phyloP scores from a whole-genome alignment of 2,113 vertebrate genomes.

The Eidolon helvum region DNA sequence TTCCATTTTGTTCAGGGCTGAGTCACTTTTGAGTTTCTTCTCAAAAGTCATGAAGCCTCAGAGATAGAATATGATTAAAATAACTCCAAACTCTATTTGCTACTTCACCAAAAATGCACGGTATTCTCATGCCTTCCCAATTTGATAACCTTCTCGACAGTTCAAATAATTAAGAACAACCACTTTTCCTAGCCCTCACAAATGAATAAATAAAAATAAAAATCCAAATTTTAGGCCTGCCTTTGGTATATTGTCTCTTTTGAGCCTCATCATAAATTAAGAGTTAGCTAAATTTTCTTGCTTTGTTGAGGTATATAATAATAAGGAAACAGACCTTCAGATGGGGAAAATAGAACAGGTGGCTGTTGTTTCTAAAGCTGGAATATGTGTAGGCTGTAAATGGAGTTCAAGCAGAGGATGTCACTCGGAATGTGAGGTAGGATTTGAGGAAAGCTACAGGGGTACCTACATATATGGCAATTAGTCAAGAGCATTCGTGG shows the following conservation, averaged over 20 bases:
- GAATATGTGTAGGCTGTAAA: conserved; percentile 46
- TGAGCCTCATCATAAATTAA: conserved; percentile 13
- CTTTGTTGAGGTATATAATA: conserved; percentile 4
- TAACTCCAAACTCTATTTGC: not conserved
- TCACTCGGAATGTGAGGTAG: conserved; percentile 20
- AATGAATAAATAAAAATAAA: conserved; percentile 21
- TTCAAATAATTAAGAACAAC: not conserved
- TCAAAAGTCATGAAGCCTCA: not conserved
- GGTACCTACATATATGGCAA: not conserved
- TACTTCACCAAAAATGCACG: not conserved
- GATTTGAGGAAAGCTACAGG: conserved; percentile 39
- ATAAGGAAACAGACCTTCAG: conserved; percentile 43
- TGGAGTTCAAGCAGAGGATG: conserved; percentile 57
- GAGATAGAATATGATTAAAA: conserved; percentile 16
- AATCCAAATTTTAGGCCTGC: not conserved
- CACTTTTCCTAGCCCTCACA: not conserved
- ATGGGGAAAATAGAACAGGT: conserved; percentile 49
- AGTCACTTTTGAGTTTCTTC: conserved; percentile 20
- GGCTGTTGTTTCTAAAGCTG: conserved; percentile 53
- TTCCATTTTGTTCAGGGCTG: not conserved
- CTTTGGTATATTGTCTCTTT: not conserved
- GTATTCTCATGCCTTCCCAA: not conserved
- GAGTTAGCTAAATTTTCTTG: conserved; percentile 25
- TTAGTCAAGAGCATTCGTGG: not conserved
- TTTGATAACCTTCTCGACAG: not conserved